phyloP scores from a whole-genome alignment of 2,888 invertebrate species.

The Aporophyla nigra region DNA sequence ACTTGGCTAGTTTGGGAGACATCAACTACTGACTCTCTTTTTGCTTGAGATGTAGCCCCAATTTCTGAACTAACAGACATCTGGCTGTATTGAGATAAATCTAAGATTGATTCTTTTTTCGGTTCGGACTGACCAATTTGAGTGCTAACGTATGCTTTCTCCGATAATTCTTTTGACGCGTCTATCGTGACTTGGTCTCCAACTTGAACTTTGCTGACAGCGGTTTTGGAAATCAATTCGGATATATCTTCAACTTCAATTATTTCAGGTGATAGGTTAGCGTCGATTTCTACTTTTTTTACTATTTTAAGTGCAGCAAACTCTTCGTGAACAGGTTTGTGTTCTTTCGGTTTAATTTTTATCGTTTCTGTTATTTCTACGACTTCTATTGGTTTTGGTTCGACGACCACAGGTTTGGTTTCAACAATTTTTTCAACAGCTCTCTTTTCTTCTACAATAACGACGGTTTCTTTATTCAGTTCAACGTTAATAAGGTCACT shows the following conservation, averaged over 20 bases:
- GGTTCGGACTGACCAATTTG: conserved; percentile 28
- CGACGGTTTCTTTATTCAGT: conserved; percentile 42
- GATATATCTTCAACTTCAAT: conserved; percentile 67
- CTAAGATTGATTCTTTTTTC: conserved; percentile 31
- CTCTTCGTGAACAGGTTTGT: conserved; percentile 64
- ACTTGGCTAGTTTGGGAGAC: conserved; percentile 5
- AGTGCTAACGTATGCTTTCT: conserved; percentile 32
- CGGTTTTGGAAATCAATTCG: conserved; percentile 42
- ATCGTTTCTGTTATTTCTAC: conserved; percentile 56
- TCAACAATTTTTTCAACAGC: conserved; percentile 26
- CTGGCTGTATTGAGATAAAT: conserved; percentile 24
- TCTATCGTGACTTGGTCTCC: conserved; percentile 46
- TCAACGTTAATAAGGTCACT: conserved; percentile 49
- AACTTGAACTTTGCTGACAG: conserved; percentile 47
- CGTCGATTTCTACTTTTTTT: conserved; percentile 67
- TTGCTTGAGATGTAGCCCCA: conserved; percentile 9
- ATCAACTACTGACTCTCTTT: conserved; percentile 15
- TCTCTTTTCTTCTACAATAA: conserved; percentile 37
- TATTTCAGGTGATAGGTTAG: conserved; percentile 57
- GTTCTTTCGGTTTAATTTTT: conserved; percentile 53
- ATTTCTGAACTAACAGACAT: conserved; percentile 32
- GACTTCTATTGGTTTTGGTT: conserved; percentile 54
- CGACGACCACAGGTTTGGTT: conserved; percentile 26
- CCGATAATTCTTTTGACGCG: conserved; percentile 25
- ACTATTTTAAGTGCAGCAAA: conserved; percentile 73